Evolutionary conservation across 64 coral and sea anemone species (phyloP).

Genomic region (Pachyseris speciosa): DNA sequence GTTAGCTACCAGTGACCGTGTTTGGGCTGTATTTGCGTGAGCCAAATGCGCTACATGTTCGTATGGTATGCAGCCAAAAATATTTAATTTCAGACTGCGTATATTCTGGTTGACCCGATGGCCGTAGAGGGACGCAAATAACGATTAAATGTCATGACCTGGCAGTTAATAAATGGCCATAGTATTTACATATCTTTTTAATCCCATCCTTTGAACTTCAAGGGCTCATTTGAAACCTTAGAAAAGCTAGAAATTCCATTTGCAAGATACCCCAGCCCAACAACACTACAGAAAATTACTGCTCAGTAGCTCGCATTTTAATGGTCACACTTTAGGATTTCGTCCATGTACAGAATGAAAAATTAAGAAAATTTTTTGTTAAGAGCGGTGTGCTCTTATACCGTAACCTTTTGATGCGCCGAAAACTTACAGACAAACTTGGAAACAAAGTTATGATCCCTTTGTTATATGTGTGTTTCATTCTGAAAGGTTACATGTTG

Average conservation of each 20-base stretch:
- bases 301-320: too few species aligned
- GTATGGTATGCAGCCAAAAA: not conserved
- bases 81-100: not conserved
- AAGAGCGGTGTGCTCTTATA: too few species aligned
- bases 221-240: not conserved
- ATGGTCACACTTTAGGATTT: too few species aligned
- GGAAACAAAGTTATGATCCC: slow-evolving; percentile 6
- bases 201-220: not conserved
- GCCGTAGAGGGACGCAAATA: not conserved
- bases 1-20: too few species aligned
- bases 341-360: not conserved
- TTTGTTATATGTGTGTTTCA: too few species aligned
- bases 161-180: not conserved
- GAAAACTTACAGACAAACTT: not conserved
- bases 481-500: too few species aligned
- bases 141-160: not conserved
- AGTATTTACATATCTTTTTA: not conserved
- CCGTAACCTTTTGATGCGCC: too few species aligned
- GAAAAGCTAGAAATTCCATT: not conserved
- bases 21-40: too few species aligned
- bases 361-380: not conserved
- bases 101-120: not conserved
- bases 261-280: not conserved
- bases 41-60: not conserved
- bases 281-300: not conserved